Conservation (phyloP, 2,888 invertebrate genomes). For the Brachyptera putata region DNA sequence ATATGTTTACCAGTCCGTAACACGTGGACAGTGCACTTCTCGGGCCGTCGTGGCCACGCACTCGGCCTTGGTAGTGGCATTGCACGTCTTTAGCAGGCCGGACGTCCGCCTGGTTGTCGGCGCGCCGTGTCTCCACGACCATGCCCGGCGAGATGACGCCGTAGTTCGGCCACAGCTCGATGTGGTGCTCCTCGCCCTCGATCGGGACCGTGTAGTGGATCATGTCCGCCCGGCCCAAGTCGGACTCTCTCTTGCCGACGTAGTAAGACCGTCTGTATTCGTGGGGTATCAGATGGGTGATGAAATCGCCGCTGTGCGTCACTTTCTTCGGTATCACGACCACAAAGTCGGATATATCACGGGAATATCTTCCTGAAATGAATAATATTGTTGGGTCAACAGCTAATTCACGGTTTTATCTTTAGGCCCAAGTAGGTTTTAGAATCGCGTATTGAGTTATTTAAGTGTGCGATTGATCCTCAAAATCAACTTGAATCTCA, state of each 20-base stretch:
- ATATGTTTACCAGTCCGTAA: conserved; percentile 43
- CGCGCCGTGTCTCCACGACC: conserved; percentile 41
- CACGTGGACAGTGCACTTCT: conserved; percentile 46
- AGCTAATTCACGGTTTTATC: too few species aligned
- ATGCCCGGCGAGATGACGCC: conserved; percentile 43
- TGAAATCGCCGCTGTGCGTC: conserved; percentile 51
- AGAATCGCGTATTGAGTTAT: too few species aligned
- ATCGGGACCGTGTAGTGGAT: conserved; percentile 44
- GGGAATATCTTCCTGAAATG: not conserved
- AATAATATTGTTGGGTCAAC: too few species aligned
- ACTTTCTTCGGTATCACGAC: conserved; percentile 61
- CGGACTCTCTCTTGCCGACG: not conserved
- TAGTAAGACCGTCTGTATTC: conserved; percentile 14
- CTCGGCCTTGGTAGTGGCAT: conserved; percentile 47
- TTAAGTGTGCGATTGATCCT: too few species aligned
- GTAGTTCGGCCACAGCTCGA: conserved; percentile 43
- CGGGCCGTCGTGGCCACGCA: conserved; percentile 41
- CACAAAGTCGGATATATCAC: conserved; percentile 45
- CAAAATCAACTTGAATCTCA: too few species aligned
- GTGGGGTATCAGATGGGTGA: conserved; percentile 45
- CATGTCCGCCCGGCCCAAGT: conserved; percentile 34
- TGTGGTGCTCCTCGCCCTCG: conserved; percentile 42
- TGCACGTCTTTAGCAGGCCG: conserved; percentile 38
- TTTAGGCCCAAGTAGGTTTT: too few species aligned
- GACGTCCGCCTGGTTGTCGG: conserved; percentile 36